These are phyloP conservation scores for Tragelaphus strepsiceros DNA, from an alignment of 2,113 vertebrate species.

Conservation along the genomic window DNA sequence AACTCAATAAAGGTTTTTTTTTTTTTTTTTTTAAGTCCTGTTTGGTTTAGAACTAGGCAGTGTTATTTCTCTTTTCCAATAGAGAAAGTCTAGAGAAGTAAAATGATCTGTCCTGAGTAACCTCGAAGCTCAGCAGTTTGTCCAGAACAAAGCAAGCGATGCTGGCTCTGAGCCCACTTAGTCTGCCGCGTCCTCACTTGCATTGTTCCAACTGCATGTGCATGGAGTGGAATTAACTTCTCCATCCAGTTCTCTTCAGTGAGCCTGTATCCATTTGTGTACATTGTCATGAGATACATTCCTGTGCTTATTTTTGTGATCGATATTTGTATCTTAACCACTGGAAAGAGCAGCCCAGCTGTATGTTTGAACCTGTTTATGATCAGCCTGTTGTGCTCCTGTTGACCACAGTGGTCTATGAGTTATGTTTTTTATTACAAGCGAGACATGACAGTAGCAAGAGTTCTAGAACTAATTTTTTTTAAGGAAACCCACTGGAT, in stretches of 20 bases:
- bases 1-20: too few relatives aligned
- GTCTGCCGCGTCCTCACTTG: neutral
- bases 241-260: too few relatives aligned
- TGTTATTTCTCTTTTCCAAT: neutral
- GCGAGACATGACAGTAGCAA: neutral
- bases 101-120: neutral
- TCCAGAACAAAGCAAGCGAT: neutral
- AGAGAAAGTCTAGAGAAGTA: neutral
- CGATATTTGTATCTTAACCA: neutral
- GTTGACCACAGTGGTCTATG: neutral
- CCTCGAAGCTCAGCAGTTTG: neutral
- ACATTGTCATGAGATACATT: neutral
- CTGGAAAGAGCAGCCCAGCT: neutral
- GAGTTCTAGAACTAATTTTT: neutral
- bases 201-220: accelerated
- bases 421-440: neutral
- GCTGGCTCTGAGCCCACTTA: neutral
- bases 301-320: neutral
- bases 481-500: neutral
- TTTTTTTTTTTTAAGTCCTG: neutral
- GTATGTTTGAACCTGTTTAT: neutral
- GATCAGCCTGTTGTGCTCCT: neutral
- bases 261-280: neutral
- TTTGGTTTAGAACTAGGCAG: neutral
- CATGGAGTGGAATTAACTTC: neutral